Percentiles rank a stretch among this genome's conserved stretches.
Conservation (phyloP, 1,140 invertebrate species). For the Drosophila athabasca region DNA sequence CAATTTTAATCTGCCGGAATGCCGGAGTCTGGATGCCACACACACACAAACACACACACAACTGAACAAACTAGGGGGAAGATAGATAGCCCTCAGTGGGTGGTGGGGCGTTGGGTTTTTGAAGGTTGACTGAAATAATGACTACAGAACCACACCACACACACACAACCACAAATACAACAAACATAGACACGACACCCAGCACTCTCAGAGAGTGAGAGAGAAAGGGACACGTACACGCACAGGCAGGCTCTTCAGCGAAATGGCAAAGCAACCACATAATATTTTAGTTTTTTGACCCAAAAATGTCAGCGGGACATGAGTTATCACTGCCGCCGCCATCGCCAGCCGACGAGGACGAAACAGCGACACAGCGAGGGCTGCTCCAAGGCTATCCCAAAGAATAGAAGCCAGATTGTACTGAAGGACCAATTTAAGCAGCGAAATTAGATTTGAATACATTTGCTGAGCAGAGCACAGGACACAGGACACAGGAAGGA, state of each 20-base stretch:
- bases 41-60: constrained; percentile 35
- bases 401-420: constrained; percentile 1
- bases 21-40: constrained; percentile 20
- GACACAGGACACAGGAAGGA: too few relatives aligned
- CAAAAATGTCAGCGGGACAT: constrained; percentile 81
- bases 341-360: constrained; percentile 48
- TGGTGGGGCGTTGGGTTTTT: neutral
- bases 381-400: neutral
- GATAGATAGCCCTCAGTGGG: constrained; percentile 23
- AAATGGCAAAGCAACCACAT: constrained; percentile 57
- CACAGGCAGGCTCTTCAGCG: constrained; percentile 12
- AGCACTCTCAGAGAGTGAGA: constrained; percentile 30
- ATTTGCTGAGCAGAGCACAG: too few relatives aligned
- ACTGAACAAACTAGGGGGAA: constrained; percentile 6
- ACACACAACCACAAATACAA: constrained; percentile 51
- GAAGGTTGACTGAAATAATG: constrained; percentile 67
- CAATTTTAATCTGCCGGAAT: constrained; percentile 80
- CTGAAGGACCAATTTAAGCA: neutral
- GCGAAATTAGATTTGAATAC: too few relatives aligned
- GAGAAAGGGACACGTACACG: neutral
- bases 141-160: constrained; percentile 42
- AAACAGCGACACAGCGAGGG: constrained; percentile 14
- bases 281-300: constrained; percentile 83
- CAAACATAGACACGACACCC: constrained; percentile 37
- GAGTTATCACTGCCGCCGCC: constrained; percentile 73